These are phyloP conservation scores for Gila orcuttii DNA, from an alignment of 2,113 vertebrate species.

Conservation along the genomic window DNA sequence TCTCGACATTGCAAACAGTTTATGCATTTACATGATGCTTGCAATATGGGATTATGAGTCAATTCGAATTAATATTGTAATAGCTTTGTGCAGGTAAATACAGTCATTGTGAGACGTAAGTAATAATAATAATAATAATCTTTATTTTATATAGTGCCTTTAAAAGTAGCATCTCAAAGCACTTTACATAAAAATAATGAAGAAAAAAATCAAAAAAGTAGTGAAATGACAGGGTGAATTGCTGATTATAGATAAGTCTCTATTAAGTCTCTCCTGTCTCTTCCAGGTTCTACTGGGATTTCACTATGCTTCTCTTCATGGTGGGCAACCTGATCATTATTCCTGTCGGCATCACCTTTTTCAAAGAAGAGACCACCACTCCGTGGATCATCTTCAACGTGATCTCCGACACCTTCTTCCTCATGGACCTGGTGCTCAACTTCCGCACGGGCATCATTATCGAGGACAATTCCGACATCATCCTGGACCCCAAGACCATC, in stretches of 20 bases:
- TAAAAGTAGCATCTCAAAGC: no score
- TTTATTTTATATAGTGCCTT: no score
- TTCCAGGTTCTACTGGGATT: slow-evolving; percentile 91
- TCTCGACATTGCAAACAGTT: not conserved
- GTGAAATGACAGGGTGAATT: not conserved
- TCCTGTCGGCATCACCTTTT: slow-evolving; percentile 98
- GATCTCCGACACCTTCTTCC: slow-evolving; percentile 97
- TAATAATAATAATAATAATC: no score
- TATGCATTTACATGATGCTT: not conserved
- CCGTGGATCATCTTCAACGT: slow-evolving; percentile 99
- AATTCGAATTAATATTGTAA: not conserved
- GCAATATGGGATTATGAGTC: not conserved
- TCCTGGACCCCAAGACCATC: slow-evolving; percentile 93
- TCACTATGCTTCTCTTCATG: slow-evolving; percentile 99
- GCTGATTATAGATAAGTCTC: not conserved
- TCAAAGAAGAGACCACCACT: slow-evolving; percentile 96
- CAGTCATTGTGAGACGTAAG: not conserved
- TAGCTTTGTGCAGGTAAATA: not conserved
- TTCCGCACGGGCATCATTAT: slow-evolving; percentile 98
- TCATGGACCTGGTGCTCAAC: slow-evolving; percentile 96
- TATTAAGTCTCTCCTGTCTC: not conserved
- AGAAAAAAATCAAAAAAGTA: no score
- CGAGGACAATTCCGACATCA: slow-evolving; percentile 98
- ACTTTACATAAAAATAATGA: no score
- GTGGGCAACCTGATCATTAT: slow-evolving; percentile 99